Base-by-base conservation (phyloP, 2,888 invertebrate genomes). In the Erebia ligea region DNA sequence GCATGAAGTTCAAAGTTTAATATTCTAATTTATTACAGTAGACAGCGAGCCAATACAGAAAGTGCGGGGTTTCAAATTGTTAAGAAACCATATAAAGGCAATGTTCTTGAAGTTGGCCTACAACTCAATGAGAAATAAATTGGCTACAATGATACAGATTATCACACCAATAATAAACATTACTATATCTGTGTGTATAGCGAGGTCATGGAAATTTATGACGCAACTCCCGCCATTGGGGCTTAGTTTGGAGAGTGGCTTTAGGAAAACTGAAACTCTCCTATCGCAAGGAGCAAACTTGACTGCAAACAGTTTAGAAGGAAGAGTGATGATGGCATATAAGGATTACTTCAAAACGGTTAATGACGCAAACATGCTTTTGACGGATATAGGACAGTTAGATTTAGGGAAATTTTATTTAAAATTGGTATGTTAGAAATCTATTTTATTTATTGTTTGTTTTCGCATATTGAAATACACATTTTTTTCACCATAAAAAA, bases 161-260 rank as follows among this genome's bases (percentile, higher is more conserved):
- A 77, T 91, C 8, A 89, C 91, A 9, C 92, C 93, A 1, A 85
- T 93, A 45, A 87, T 93, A 71, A 93, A 93, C 67, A 93, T 93
- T 42, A 81, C 85, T 1, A 78, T 93, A 79, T 91, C 93, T 8
- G 92, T 93, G 45, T 70, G 88, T 11, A 91, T 93, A 75, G 81
- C 92, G 1, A 83, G 92, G 69, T 91, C 92, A 13, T 93, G 93
- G 93, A 88, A 88, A 73, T 93, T 93, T 70, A 81, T 93, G 63
- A 84, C 87, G 0, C 93, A 95, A 76, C 86, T 96, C n/a, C 95
- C 96, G 0, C 89, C 95, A 0, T 84, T 96, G 72, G 83, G 84
- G 0, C 88, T 96, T 25, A 91, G 90, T 34, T 84, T 96, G 40
- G 81, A 87, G 70, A 87, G 94, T 69, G 90, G 90, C 0, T 93